Evolutionary conservation across 1,140 invertebrate genomes (phyloP).

Genomic region (Drosophila seguyi): DNA sequence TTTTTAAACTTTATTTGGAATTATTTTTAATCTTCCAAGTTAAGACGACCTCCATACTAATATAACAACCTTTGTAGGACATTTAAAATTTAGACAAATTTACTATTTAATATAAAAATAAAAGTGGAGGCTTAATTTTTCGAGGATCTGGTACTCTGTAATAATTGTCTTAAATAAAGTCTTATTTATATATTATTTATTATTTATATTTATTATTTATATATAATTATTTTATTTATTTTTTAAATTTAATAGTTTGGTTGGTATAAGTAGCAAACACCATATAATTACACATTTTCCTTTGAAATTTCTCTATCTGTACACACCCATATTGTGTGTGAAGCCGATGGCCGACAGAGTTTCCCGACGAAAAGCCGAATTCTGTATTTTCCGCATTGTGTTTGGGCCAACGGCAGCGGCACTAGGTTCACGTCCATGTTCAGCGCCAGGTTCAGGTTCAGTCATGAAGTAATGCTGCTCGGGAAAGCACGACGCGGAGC

Average conservation of each 20-base stretch:
- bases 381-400: constrained; percentile 60
- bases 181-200: no score
- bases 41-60: no score
- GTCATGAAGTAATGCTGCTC: constrained; percentile 79
- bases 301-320: background rate
- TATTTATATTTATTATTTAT: no score
- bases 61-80: no score
- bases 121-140: no score
- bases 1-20: no score
- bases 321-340: constrained; percentile 25
- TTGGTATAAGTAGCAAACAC: background rate
- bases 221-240: no score
- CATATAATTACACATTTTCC: background rate
- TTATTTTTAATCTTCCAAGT: no score
- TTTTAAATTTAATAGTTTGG: background rate
- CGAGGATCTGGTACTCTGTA: background rate
- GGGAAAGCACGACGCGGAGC: constrained; percentile 62
- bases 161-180: no score
- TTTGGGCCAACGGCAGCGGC: constrained; percentile 46
- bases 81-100: no score
- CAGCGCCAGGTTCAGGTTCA: constrained; percentile 53
- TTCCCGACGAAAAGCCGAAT: constrained; percentile 33
- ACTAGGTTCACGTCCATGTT: constrained; percentile 47
- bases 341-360: constrained; percentile 42
- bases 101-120: no score